Percentiles rank a stretch among this genome's conserved stretches.
Evolutionary conservation across 2,888 invertebrate genomes (phyloP).

Genomic region (Cephus nigrinus): DNA sequence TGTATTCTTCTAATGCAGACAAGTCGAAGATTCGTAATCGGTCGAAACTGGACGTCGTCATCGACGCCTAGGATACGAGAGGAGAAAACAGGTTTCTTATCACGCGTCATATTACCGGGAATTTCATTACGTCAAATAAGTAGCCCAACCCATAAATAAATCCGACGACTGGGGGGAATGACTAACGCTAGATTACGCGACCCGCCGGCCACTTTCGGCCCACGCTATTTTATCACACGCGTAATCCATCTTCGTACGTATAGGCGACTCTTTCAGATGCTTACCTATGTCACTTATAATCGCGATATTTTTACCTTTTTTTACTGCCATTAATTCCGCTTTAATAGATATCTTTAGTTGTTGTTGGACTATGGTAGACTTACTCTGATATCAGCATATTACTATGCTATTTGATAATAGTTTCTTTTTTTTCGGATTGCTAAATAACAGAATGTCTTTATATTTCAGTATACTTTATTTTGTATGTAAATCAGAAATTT

Average conservation of each 20-base stretch:
- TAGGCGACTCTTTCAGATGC: neutral
- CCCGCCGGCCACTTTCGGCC: constrained; percentile 54
- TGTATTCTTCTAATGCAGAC: neutral
- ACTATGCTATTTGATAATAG: neutral
- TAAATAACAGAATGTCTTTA: neutral
- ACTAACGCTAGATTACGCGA: constrained; percentile 58
- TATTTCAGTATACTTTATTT: neutral
- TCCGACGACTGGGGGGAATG: constrained; percentile 50
- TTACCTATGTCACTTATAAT: neutral
- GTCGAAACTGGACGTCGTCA: neutral
- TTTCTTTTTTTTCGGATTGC: neutral
- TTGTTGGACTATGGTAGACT: neutral
- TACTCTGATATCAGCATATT: neutral
- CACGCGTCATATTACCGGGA: constrained; percentile 59
- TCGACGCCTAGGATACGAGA: neutral
- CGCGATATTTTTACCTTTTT: neutral
- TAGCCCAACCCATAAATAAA: constrained; percentile 61
- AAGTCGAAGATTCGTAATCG: neutral
- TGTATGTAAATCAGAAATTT: neutral
- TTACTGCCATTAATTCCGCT: neutral
- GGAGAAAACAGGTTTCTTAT: constrained; percentile 40
- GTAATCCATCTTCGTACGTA: constrained; percentile 28
- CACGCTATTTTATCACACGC: constrained; percentile 52
- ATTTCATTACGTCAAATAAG: constrained; percentile 57
- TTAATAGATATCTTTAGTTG: neutral